Evolutionary conservation across 2,888 invertebrate species (phyloP), one percentile per base, ranked within the genome.

Genomic region (Troides helena): DNA sequence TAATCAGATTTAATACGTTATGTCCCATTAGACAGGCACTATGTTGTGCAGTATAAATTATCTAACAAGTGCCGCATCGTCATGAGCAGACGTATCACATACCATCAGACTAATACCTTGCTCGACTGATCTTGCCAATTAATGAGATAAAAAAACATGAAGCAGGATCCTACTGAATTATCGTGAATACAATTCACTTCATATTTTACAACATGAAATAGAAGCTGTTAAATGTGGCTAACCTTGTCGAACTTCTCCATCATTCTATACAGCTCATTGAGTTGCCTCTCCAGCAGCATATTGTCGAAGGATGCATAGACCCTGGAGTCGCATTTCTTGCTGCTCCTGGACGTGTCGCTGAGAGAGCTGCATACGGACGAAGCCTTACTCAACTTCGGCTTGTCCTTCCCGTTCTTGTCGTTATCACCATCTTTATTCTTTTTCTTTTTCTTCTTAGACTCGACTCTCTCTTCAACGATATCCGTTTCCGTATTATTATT

Each of bases 251-350:
- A 76, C 69, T 80, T 86, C 57, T 88, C 89, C 71, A 93, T 77
- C 64, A 93, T 82, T 64, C 94, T 78, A 59, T 88, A 87, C 69
- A 94, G 69, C 73, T 94, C 94, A 69, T 94, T 94, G 62, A 94
- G 74, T 43, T 92, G 88, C 53, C 93, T 85, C 79, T 94, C 94
- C 70, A 95, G 72, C 36, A 90, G 87, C 59, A 88, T 75, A 75
- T 88, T 74, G 78, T 94, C 83, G 70, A 90, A 59, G 84, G 66
- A 91, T 90, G 67, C 88, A 86, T 0, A 72, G 21, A 60, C 43
- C 62, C 73, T 79, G 61, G 78, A 75, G 2, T 75, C 76, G 30
- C 72, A 72, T 56, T 79, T 81, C 6, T 73, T 75, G 64, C 86
- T 85, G 0, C 80, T 76, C n/a, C 77, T 80, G 64, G 87, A 87